Conservation (phyloP, 2,888 invertebrate genomes). For the Shargacucullia verbasci region DNA sequence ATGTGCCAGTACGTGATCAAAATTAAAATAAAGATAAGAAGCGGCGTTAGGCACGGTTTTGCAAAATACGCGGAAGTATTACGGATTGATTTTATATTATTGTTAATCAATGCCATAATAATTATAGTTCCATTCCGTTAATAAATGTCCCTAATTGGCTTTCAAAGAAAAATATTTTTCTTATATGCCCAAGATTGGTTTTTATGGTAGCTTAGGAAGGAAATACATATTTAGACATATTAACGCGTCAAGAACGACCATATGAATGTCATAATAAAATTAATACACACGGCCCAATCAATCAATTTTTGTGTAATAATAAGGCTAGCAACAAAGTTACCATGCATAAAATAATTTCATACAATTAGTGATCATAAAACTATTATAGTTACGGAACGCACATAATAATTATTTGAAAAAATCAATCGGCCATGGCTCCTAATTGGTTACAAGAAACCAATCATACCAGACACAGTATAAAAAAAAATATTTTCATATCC, state of each 20-base stretch:
- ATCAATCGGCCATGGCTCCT: constrained; percentile 18
- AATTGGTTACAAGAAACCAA: not conserved
- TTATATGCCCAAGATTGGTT: no score
- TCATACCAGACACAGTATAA: not conserved
- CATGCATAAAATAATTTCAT: constrained; percentile 1
- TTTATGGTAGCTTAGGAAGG: constrained; percentile 1
- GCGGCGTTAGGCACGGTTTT: no score
- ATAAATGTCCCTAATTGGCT: no score
- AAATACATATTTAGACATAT: constrained; percentile 8
- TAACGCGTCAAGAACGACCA: constrained; percentile 5
- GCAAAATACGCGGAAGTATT: no score
- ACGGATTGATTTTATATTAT: no score
- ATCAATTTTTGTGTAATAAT: not conserved
- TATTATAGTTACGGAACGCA: constrained; percentile 13
- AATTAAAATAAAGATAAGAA: no score
- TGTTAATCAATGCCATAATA: no score
- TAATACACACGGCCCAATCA: constrained; percentile 8
- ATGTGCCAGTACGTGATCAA: no score
- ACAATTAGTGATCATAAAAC: constrained; percentile 35
- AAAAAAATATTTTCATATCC: no score
- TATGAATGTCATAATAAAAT: constrained; percentile 7
- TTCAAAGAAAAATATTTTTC: no score
- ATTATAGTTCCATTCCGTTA: no score
- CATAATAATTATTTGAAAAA: constrained; percentile 8
- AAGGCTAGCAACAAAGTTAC: not conserved